Conservation (phyloP, 2,113 vertebrate genomes). For the Osmerus mordax region DNA sequence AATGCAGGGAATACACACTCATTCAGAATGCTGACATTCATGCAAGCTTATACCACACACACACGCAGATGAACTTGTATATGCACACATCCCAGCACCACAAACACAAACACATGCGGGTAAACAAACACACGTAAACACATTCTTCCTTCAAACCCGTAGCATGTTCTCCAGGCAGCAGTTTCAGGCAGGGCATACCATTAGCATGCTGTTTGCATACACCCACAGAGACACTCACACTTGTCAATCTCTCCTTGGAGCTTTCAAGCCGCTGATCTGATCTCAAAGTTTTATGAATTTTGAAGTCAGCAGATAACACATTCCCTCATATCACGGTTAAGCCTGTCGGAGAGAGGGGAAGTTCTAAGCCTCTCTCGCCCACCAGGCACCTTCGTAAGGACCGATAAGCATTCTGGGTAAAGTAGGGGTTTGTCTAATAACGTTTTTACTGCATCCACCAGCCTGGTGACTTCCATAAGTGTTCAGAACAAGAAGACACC, state of each 20-base stretch:
- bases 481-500: too few relatives aligned
- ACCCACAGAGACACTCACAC: conserved; percentile 58
- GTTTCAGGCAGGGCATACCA: conserved; percentile 29
- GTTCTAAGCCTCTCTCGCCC: too few relatives aligned
- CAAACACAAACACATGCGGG: conserved; percentile 31
- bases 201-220: conserved; percentile 58
- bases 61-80: conserved; percentile 10
- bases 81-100: background rate
- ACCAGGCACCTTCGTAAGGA: background rate
- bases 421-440: conserved; percentile 3
- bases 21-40: conserved; percentile 4
- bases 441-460: too few relatives aligned
- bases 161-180: conserved; percentile 6
- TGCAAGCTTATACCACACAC: background rate
- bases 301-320: conserved; percentile 70
- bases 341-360: conserved; percentile 42
- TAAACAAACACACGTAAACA: conserved; percentile 14
- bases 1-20: background rate
- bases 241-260: conserved; percentile 59
- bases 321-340: conserved; percentile 61
- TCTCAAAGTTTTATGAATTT: conserved; percentile 72
- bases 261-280: conserved; percentile 63
- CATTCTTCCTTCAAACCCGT: too few relatives aligned
- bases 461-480: too few relatives aligned
- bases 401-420: conserved; percentile 26